Conservation (phyloP, 2,888 invertebrate species). For the Corbicula japonica region DNA sequence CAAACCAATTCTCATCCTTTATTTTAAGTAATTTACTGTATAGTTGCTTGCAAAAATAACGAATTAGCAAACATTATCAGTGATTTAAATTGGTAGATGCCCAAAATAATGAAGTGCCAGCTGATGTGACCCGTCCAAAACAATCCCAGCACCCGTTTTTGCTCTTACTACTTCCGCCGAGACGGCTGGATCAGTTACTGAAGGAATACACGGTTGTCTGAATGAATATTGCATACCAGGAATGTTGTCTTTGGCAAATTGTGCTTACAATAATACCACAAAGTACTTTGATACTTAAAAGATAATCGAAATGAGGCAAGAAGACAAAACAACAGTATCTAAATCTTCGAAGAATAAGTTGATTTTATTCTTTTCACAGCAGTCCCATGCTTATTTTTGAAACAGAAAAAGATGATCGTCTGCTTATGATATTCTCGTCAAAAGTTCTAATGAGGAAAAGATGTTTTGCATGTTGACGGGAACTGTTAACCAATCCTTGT, state of each 20-base stretch:
- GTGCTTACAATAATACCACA: too few relatives aligned
- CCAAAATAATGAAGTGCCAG: too few relatives aligned
- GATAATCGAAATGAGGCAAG: conserved; percentile 13
- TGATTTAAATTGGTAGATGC: too few relatives aligned
- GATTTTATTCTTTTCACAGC: conserved; percentile 9
- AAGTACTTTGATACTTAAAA: background rate
- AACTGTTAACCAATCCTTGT: conserved; percentile 3
- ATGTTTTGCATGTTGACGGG: conserved; percentile 24
- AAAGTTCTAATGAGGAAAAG: conserved; percentile 14
- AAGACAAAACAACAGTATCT: conserved; percentile 11
- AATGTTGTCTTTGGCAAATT: conserved; percentile 1
- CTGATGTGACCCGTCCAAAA: too few relatives aligned
- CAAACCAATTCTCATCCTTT: too few relatives aligned
- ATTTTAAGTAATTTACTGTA: too few relatives aligned
- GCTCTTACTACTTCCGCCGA: too few relatives aligned
- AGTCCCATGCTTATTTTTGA: background rate
- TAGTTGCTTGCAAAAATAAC: too few relatives aligned
- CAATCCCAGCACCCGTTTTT: too few relatives aligned
- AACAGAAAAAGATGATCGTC: conserved; percentile 9
- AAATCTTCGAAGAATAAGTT: background rate
- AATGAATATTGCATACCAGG: background rate
- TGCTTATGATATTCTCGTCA: conserved; percentile 29
- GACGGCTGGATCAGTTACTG: too few relatives aligned
- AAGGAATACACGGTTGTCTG: too few relatives aligned
- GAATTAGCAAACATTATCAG: too few relatives aligned